Evolutionary conservation across 2,888 invertebrate species (phyloP), one percentile per base, ranked within the genome.

Genomic region (Cecidostiba fungosa): DNA sequence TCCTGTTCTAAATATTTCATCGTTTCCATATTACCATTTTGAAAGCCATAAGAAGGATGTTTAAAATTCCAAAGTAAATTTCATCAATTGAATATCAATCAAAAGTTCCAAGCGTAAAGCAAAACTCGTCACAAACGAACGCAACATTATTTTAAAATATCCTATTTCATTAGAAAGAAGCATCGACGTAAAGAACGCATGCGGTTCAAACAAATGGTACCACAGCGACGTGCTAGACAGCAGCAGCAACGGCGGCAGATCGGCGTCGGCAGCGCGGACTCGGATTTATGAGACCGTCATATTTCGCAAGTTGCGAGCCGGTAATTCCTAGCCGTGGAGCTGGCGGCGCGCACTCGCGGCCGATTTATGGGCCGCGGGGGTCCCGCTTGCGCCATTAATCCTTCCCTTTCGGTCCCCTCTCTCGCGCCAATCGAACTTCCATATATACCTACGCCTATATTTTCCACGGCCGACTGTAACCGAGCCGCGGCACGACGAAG

Each of bases 271-370:
- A 62, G 50, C 93, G 92, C 93, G 92, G 90, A 90, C 93, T 93
- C 91, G 92, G 93, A 95, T 94, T 95, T 94, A 95, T 94, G 94
- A 94, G 93, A 92, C 94, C 94, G 94, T 94, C 94, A 94, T 94
- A 94, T 94, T 94, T 94, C 94, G 94, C 94, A 94, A 94, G 94
- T 94, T 94, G 94, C 94, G 93, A 94, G 94, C 94, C 94, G 94
- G 94, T 94, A 94, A 94, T 94, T 94, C 94, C 94, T 94, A 94
- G 94, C 93, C 93, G 93, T 89, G 90, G 89, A 90, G 86, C 77
- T 76, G 39, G 86, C 54, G 29, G 47, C 32, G 29, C 66, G 32
- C 16, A 32, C 79, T 50, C 73, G 59, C 73, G 47, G 77, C 93
- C 94, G 94, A 95, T 94, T 94, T 94, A 94, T 94, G 94, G 93